A percentile compares a stretch with the other conserved stretches of the same genome.
Evolutionary conservation across 2,888 invertebrate species (phyloP).

Genomic region (Cryptophagus acutangulus): DNA sequence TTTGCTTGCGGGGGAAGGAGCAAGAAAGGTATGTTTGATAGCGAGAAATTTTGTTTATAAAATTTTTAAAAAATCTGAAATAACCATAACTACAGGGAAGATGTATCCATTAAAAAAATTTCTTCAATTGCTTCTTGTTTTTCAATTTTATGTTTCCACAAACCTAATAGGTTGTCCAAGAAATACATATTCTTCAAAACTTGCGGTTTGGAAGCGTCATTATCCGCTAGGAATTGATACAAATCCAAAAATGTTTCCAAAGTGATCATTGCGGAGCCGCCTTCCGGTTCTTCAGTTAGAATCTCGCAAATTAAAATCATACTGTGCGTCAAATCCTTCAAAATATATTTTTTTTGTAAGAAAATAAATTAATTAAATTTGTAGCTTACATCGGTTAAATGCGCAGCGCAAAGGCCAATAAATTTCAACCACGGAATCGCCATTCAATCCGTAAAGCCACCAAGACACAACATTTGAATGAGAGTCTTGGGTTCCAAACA

Average conservation of each 20-base stretch:
- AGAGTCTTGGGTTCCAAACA: conserved; percentile 61
- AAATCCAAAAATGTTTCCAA: conserved; percentile 58
- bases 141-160: conserved; percentile 30
- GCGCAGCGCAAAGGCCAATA: conserved; percentile 66
- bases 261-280: conserved; percentile 72
- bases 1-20: no score
- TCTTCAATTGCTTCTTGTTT: conserved; percentile 26
- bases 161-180: conserved; percentile 37
- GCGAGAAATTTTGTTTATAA: no score
- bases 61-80: no score
- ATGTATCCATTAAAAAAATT: no score
- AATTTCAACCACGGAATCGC: conserved; percentile 69
- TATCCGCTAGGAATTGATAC: conserved; percentile 54
- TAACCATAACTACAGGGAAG: no score
- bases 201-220: conserved; percentile 52
- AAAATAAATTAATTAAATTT: no score
- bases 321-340: conserved; percentile 67
- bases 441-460: conserved; percentile 60
- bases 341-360: conserved; percentile 13
- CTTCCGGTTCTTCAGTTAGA: conserved; percentile 77
- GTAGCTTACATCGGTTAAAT: conserved; percentile 58
- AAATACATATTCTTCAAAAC: conserved; percentile 40
- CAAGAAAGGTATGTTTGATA: no score
- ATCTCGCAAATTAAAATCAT: conserved; percentile 79
- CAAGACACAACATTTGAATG: conserved; percentile 64